Percentiles rank a stretch among this genome's conserved stretches.
phyloP scores from a whole-genome alignment of 2,888 invertebrate genomes.

The Tipula vernalis region DNA sequence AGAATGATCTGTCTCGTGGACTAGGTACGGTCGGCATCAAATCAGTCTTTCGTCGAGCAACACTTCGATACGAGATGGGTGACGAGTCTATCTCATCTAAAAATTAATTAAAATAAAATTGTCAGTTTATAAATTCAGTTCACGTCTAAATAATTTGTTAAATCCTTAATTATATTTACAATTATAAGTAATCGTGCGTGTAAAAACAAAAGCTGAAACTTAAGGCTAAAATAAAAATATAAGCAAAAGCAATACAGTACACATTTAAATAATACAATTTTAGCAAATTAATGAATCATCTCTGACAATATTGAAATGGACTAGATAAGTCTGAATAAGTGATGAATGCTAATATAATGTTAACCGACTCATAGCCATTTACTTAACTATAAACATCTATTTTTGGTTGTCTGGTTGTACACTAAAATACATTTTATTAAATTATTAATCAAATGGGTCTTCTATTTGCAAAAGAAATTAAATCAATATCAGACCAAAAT shows the following conservation, averaged over 20 bases:
- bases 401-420: too few species aligned
- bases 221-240: neutral
- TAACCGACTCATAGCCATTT: too few species aligned
- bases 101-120: conserved; percentile 5
- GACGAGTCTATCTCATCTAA: conserved; percentile 26
- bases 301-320: neutral
- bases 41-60: conserved; percentile 78
- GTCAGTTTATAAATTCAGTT: neutral
- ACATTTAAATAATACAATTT: neutral
- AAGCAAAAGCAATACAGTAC: neutral
- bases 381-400: too few species aligned
- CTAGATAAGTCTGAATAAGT: too few species aligned
- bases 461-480: neutral
- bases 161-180: neutral
- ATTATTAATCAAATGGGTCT: too few species aligned
- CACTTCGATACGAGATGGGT: conserved; percentile 59
- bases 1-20: conserved; percentile 44
- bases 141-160: neutral
- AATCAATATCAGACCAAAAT: neutral
- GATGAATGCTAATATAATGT: too few species aligned
- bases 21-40: conserved; percentile 80
- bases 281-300: neutral
- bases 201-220: neutral
- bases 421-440: too few species aligned
- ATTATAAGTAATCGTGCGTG: neutral